Evolutionary conservation across 2,113 vertebrate genomes (phyloP).

Genomic region (Paradisaea rubra): DNA sequence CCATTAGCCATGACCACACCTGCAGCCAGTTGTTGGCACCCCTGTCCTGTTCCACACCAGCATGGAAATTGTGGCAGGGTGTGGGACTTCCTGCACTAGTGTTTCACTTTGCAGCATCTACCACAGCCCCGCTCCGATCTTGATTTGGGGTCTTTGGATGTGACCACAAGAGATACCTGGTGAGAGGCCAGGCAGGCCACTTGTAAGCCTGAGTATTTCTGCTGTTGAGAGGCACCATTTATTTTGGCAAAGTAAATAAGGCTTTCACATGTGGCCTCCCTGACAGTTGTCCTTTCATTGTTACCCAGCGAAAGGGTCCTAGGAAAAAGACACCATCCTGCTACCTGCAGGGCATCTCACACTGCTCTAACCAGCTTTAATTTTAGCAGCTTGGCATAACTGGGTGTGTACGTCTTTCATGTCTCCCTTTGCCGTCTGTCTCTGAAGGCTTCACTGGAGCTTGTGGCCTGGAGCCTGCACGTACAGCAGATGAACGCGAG

Average conservation of each 20-base stretch:
- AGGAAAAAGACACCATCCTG: neutral
- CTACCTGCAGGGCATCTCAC: neutral
- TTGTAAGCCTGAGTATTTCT: neutral
- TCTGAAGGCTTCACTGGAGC: neutral
- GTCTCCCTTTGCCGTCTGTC: neutral
- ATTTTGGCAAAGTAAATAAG: neutral
- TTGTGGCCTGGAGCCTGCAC: neutral
- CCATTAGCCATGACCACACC: neutral
- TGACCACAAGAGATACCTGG: neutral
- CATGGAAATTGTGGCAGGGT: neutral
- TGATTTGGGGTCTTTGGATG: neutral
- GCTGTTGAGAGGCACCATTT: neutral
- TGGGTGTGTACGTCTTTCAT: neutral
- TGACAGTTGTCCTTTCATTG: neutral
- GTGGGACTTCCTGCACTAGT: neutral
- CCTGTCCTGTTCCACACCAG: neutral
- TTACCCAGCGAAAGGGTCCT: neutral
- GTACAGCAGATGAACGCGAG: rapidly evolving
- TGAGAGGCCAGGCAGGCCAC: neutral
- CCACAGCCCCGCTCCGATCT: rapidly evolving
- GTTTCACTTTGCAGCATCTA: rapidly evolving
- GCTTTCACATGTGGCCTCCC: neutral
- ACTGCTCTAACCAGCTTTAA: neutral
- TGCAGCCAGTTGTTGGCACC: neutral
- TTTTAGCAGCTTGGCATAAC: neutral